Evolutionary conservation across 2,797 vertebrate genomes (phyloP), one percentile per base, ranked within the genome.

Genomic region (Gallinago nigripennis): DNA sequence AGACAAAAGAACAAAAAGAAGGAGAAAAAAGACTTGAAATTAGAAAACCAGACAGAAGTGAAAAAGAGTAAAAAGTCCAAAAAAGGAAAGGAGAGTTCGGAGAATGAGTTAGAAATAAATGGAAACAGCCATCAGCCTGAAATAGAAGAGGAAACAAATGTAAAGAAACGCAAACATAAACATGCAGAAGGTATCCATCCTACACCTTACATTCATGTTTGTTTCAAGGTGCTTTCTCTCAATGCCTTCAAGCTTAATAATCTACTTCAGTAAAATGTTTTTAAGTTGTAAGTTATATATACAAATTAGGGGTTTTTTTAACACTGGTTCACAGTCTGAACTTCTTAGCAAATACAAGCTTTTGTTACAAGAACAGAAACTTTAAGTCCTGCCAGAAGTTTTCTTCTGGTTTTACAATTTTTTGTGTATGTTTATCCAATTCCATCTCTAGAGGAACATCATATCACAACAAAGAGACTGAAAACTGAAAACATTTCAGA

Each of bases 1-100:
- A 95, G 98, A 63, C 97, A 98, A 93, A 98, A 99, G 90, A 97
- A 97, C 24, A 98, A 97, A 76, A 99, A 98, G 82, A 98, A 97
- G n/a, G 98, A 99, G 95, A 97, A 98, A 91, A 98, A 98, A 60
- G 96, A 98, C 25, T 28, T 97, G 33, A 97, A 94, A 41, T 31
- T 96, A 41, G 97, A 97, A 88, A 96, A 90, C 41, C 95, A 95
- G 25, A 16, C 86, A 6, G 92, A 81, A 90, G 71, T 88, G 30
- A 97, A 95, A 76, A 98, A 97, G 86, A 61, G 35, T 20, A 98
- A 97, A 33, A 98, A 98, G 78, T 86, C 76, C 28, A 97, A 93
- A 73, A 90, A 81, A 53, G 72, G 57, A 20, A 94, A 72, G 28
- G 88, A 88, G 1, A 94, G 79, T 2, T 6, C 82, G 66, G 91